These are phyloP conservation scores for Chymomyza costata DNA, from an alignment of 1,140 invertebrate genomes.

Conservation along the genomic window DNA sequence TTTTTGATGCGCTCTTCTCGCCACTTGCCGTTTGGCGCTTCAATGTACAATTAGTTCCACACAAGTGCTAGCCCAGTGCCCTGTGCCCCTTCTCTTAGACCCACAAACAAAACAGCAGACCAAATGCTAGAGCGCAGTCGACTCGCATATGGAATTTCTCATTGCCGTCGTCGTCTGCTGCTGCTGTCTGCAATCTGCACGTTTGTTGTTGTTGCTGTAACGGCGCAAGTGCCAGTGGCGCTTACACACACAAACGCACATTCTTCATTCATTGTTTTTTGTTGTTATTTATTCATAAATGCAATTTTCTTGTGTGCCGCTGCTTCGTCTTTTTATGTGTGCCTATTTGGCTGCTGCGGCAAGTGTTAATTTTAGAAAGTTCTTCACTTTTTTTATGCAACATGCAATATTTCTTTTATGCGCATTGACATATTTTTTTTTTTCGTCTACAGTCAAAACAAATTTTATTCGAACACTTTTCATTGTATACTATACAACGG, in stretches of 20 bases:
- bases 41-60: conserved; percentile 56
- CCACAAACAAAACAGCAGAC: neutral
- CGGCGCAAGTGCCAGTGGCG: conserved; percentile 23
- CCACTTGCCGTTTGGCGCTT: neutral
- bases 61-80: conserved; percentile 1
- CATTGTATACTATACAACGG: neutral
- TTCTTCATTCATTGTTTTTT: conserved; percentile 40
- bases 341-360: conserved; percentile 21
- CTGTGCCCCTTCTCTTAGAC: neutral
- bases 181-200: neutral
- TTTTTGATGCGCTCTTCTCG: conserved; percentile 38
- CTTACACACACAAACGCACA: conserved; percentile 17
- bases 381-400: conserved; percentile 51
- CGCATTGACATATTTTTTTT: no score
- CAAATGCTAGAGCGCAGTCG: neutral
- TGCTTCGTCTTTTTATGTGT: conserved; percentile 28
- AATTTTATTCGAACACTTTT: neutral
- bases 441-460: neutral
- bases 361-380: conserved; percentile 68
- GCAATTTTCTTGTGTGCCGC: conserved; percentile 50
- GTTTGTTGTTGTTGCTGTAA: conserved; percentile 24
- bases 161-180: conserved; percentile 12
- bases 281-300: conserved; percentile 64
- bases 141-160: conserved; percentile 55
- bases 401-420: conserved; percentile 42